Percentiles rank a stretch among this genome's conserved stretches.
phyloP scores from a whole-genome alignment of 2,797 vertebrate species.

The Chrosomus eos region DNA sequence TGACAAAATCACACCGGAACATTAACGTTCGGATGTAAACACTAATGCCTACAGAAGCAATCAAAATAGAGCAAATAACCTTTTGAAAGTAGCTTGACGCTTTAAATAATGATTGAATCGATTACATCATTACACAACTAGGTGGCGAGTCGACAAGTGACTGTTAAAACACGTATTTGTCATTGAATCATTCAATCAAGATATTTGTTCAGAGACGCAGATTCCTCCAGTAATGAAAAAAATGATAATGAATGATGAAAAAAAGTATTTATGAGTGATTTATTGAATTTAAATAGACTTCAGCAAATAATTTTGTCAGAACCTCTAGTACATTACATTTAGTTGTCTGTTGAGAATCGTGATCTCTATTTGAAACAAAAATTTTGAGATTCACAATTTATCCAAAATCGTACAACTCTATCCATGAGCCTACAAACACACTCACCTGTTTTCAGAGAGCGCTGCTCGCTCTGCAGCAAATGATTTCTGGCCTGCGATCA shows the following conservation, averaged over 20 bases:
- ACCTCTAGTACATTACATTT: background rate
- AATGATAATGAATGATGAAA: too few species aligned
- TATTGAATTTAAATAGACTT: too few species aligned
- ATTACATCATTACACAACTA: background rate
- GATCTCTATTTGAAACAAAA: background rate
- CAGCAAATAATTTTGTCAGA: background rate
- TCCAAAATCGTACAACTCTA: background rate
- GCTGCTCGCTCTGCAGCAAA: conserved; percentile 86
- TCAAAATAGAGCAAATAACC: background rate
- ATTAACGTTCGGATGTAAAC: background rate
- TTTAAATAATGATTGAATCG: background rate
- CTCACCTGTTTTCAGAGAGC: conserved; percentile 85
- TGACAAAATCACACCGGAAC: background rate
- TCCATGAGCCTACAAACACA: background rate
- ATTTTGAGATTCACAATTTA: background rate
- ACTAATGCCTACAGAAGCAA: background rate
- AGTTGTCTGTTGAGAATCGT: background rate
- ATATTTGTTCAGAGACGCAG: background rate
- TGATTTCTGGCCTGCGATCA: conserved; percentile 87
- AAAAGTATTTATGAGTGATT: background rate
- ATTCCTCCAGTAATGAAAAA: background rate
- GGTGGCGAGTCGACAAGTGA: background rate
- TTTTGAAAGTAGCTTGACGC: background rate
- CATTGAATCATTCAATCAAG: background rate
- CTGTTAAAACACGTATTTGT: background rate